Evolutionary conservation across 2,113 vertebrate genomes (phyloP), one percentile per base, ranked within the genome.

Genomic region (Mystacornis crossleyi): DNA sequence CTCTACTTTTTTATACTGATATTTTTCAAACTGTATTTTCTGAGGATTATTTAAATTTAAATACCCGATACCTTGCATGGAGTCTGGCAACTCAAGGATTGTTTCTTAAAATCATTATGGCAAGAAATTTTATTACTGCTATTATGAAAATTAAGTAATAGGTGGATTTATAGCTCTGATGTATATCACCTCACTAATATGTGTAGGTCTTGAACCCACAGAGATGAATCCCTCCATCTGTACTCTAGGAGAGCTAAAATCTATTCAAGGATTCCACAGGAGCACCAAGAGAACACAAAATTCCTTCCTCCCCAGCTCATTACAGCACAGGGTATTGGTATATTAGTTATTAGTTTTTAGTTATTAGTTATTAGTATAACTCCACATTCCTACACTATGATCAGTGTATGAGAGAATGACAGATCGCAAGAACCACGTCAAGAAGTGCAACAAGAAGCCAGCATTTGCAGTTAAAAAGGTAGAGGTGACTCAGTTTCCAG

Each of bases 241-340:
- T 48, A 25, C 33, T 70, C 9, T 28, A 53, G 51, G 5, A 18
- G 7, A 62, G 25, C 1, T 47, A 70, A 88, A 69, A 18, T 72
- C 15, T 36, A 6, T 42, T 69, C 25, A 72, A 53, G 31, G 4
- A 53, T 55, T 84, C 43, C 23, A 51, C 0, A 0, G 0, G 4
- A 5, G 1, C 18, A 34, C 7, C 5, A 42, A 74, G 69, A 60
- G 8, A 43, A 9, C 10, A 10, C 4, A 18, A 62, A 80, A 42
- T 58, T 65, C 19, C 16, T 61, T 81, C 21, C 48, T 18, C 2
- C 2, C 2, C 45, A 62, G 17, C 28, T 89, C 26, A 28, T 84
- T 55, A 14, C 14, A 40, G 10, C 1, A 0, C 50, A 65, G 10
- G 3, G 4, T 40, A 24, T 50, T 18, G 45, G 9, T 23, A 47